Percentiles rank a stretch among this genome's conserved stretches.
Evolutionary conservation across 2,113 vertebrate genomes (phyloP).

Genomic region (Acrocephalus kingi): DNA sequence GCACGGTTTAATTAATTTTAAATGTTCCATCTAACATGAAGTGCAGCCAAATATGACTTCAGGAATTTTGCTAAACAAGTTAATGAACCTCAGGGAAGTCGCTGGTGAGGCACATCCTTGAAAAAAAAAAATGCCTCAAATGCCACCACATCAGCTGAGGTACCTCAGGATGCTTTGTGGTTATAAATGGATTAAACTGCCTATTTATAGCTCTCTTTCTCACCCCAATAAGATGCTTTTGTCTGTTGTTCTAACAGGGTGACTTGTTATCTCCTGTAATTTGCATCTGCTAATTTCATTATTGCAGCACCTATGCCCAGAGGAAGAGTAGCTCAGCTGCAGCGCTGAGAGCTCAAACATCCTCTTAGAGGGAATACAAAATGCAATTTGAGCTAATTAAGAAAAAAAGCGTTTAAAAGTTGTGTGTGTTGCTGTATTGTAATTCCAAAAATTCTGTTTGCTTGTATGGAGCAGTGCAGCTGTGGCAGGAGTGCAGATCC

Average conservation of each 20-base stretch:
- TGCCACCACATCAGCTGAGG: background rate
- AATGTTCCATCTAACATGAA: background rate
- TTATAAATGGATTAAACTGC: background rate
- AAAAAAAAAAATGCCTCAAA: rapidly evolving
- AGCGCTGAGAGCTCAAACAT: background rate
- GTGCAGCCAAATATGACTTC: background rate
- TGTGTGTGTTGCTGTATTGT: background rate
- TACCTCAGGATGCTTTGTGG: background rate
- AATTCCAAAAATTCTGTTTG: background rate
- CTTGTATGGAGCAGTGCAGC: background rate
- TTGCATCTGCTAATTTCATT: conserved; percentile 1
- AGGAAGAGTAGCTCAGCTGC: background rate
- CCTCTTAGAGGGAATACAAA: background rate
- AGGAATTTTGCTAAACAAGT: background rate
- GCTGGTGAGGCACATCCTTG: background rate
- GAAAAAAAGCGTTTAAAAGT: background rate
- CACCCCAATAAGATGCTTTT: background rate
- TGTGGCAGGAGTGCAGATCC: background rate
- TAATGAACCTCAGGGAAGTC: background rate
- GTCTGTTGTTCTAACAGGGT: background rate
- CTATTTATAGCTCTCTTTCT: background rate
- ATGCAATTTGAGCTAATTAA: background rate
- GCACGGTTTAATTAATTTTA: background rate
- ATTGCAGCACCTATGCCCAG: background rate
- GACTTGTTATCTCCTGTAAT: conserved; percentile 2